These are phyloP conservation scores for Craterocephalus amniculus DNA, from an alignment of 2,797 vertebrate species.

Conservation along the genomic window DNA sequence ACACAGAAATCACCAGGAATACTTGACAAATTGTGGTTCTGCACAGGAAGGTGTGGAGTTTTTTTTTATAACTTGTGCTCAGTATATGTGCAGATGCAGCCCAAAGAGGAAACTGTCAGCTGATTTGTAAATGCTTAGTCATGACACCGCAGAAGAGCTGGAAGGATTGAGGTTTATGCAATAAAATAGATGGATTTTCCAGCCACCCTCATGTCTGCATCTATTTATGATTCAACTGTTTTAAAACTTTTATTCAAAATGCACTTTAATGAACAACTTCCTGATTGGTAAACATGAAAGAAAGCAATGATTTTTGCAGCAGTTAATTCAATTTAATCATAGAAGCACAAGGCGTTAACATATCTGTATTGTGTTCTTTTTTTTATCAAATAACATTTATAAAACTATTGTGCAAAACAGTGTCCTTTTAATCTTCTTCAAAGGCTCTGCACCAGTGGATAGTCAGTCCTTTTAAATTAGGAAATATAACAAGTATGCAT, in stretches of 20 bases:
- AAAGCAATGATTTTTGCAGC: conserved; percentile 88
- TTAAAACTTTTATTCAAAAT: conserved; percentile 9
- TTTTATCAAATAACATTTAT: conserved; percentile 94
- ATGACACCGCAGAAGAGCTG: conserved; percentile 36
- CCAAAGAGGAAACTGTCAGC: conserved; percentile 40
- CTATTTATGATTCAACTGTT: conserved; percentile 9
- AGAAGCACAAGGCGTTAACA: conserved; percentile 94
- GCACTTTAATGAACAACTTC: conserved; percentile 14
- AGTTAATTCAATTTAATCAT: conserved; percentile 93
- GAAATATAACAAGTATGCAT: conserved; percentile 88
- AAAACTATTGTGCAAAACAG: conserved; percentile 95
- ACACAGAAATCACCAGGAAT: conserved; percentile 65
- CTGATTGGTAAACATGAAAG: conserved; percentile 67
- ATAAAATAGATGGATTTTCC: conserved; percentile 13
- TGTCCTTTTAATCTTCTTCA: conserved; percentile 85
- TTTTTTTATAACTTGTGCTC: conserved; percentile 32
- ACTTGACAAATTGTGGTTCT: conserved; percentile 45
- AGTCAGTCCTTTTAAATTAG: conserved; percentile 86
- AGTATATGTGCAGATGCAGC: conserved; percentile 41
- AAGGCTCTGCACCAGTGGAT: conserved; percentile 86
- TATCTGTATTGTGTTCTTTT: conserved; percentile 73
- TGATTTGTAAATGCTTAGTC: conserved; percentile 55
- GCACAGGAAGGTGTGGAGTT: conserved; percentile 29
- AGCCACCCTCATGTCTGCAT: neutral
- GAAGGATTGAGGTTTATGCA: conserved; percentile 7